Conservation (phyloP, 2,113 vertebrate genomes). For the Onychostruthus taczanowskii region DNA sequence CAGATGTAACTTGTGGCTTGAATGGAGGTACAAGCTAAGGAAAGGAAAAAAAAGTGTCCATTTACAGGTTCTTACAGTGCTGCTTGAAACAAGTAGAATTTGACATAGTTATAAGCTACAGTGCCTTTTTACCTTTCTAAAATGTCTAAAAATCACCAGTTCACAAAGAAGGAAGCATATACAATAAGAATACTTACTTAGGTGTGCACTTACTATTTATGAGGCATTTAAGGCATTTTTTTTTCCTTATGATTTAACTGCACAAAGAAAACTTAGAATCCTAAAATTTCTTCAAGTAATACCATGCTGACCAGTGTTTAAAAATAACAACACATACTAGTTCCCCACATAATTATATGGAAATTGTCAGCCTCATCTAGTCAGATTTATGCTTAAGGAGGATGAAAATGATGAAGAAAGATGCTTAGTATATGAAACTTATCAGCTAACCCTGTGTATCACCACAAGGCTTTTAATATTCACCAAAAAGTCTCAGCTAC, state of each 20-base stretch:
- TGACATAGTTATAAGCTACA: not conserved
- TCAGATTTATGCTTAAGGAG: not conserved
- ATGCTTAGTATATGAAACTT: not conserved
- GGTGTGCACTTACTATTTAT: not conserved
- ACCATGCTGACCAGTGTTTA: not conserved
- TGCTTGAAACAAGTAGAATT: not conserved
- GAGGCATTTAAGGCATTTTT: not conserved
- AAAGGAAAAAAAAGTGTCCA: not conserved
- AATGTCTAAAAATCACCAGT: not conserved
- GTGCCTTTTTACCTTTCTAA: not conserved
- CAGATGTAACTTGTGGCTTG: slow-evolving; percentile 94
- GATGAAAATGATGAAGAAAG: not conserved
- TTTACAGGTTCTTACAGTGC: not conserved
- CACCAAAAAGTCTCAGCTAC: not conserved
- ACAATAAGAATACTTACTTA: not conserved
- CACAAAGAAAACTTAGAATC: not conserved
- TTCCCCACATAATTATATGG: not conserved
- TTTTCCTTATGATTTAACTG: not conserved
- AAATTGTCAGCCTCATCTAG: not conserved
- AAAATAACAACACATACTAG: not conserved
- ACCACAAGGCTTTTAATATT: accelerated
- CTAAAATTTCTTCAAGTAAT: not conserved
- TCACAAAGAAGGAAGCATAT: not conserved
- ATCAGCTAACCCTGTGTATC: not conserved
- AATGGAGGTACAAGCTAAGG: slow-evolving; percentile 88